Conservation (phyloP, 2,797 vertebrate species). For the Gymnothorax javanicus region DNA sequence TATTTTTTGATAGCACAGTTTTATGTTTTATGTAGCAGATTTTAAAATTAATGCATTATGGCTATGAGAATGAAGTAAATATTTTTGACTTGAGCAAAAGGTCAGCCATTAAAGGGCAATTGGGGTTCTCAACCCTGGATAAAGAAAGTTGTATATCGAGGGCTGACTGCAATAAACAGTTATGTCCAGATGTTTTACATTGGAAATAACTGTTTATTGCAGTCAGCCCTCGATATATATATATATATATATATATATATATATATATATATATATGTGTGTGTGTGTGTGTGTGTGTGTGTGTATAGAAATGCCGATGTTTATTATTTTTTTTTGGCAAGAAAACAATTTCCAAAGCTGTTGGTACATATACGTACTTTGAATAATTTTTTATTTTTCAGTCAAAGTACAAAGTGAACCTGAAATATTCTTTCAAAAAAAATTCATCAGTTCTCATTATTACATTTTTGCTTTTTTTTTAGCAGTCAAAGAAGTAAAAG, state of each 20-base stretch:
- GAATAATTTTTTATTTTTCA: neutral
- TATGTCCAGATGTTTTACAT: neutral
- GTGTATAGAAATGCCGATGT: too few species aligned
- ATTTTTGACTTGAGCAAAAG: neutral
- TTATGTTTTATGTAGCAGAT: neutral
- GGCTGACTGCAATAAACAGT: too few species aligned
- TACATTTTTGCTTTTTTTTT: neutral
- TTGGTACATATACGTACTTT: neutral
- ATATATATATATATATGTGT: too few species aligned
- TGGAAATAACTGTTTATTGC: too few species aligned
- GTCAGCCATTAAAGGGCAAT: neutral
- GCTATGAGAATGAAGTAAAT: neutral
- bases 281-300: too few species aligned
- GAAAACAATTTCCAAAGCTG: neutral
- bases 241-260: too few species aligned
- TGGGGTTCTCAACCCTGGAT: neutral
- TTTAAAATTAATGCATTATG: neutral
- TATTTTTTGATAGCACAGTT: neutral
- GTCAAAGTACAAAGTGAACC: neutral
- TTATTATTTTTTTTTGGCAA: neutral
- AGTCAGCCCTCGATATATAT: too few species aligned
- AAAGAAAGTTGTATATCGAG: neutral
- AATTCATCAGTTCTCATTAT: neutral
- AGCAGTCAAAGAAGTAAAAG: neutral
- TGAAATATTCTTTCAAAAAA: neutral